Percentiles rank a stretch among this genome's conserved stretches.
phyloP scores from a whole-genome alignment of 1,140 invertebrate genomes.

The Drosophila kikkawai region DNA sequence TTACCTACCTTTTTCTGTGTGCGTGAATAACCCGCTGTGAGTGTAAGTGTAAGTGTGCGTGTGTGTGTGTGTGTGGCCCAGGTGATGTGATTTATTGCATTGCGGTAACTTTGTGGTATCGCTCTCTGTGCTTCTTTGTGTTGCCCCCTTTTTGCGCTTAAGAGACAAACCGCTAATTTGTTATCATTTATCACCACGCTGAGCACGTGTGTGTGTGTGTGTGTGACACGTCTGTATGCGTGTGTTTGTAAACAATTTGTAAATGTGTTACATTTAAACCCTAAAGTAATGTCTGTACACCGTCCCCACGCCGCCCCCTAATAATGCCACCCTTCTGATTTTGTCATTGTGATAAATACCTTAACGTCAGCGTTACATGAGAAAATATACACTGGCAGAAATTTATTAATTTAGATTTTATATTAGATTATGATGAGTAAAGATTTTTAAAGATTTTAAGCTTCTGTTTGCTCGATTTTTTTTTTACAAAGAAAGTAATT shows the following conservation, averaged over 20 bases:
- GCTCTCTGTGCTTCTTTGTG: conserved; percentile 22
- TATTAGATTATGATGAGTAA: too few species aligned
- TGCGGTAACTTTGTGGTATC: conserved; percentile 76
- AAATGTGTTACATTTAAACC: conserved; percentile 78
- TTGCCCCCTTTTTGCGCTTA: conserved; percentile 64
- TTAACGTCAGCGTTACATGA: conserved; percentile 64
- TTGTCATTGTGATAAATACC: conserved; percentile 79
- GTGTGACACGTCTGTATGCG: not conserved
- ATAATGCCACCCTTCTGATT: conserved; percentile 47
- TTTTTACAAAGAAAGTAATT: too few species aligned
- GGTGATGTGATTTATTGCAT: conserved; percentile 78
- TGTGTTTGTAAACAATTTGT: conserved; percentile 75
- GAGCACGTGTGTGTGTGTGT: conserved; percentile 30
- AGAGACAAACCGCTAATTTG: conserved; percentile 79
- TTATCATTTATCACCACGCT: conserved; percentile 75
- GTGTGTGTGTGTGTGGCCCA: conserved; percentile 37
- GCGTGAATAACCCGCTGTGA: conserved; percentile 11
- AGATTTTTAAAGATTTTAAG: too few species aligned
- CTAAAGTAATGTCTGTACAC: conserved; percentile 64
- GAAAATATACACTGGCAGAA: conserved; percentile 11
- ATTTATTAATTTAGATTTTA: too few species aligned
- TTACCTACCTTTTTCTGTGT: conserved; percentile 15
- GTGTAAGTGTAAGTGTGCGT: not conserved
- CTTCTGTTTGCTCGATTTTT: too few species aligned
- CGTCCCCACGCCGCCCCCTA: conserved; percentile 6